Conservation (phyloP, 2,113 vertebrate species). For the Prinia subflava region DNA sequence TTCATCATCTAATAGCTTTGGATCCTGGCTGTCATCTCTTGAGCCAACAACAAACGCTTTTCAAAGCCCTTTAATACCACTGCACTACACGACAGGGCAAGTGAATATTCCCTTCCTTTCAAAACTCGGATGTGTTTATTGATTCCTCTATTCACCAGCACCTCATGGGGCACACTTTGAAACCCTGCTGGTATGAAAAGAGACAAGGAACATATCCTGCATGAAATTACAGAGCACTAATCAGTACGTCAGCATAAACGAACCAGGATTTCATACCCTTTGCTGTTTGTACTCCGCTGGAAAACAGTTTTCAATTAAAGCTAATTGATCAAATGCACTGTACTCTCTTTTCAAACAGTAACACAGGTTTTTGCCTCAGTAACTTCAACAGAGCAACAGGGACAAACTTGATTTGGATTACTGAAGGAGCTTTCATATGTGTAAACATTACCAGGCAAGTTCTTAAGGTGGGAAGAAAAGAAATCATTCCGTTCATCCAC, state of each 20-base stretch:
- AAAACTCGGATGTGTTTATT: background rate
- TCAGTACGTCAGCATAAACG: background rate
- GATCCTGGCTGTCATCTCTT: background rate
- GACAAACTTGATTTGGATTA: constrained; percentile 9
- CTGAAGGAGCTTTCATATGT: constrained; percentile 2
- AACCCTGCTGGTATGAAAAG: constrained; percentile 26
- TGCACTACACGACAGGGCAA: background rate
- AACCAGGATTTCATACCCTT: constrained; percentile 7
- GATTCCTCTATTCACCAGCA: constrained; percentile 9
- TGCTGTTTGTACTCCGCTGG: constrained; percentile 22
- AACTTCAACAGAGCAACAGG: background rate
- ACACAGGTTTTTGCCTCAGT: constrained; percentile 5
- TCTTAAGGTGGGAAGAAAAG: background rate
- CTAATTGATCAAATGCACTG: constrained; percentile 36
- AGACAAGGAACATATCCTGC: constrained; percentile 2
- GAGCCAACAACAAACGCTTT: background rate
- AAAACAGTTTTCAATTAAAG: constrained; percentile 52
- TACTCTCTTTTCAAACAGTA: constrained; percentile 41
- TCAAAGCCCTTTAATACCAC: background rate
- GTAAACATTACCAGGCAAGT: background rate
- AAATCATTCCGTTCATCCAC: background rate
- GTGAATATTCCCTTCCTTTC: background rate
- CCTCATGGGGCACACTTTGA: background rate
- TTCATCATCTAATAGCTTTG: background rate
- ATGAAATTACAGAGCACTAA: constrained; percentile 40